Evolutionary conservation across 2,113 vertebrate genomes (phyloP), one percentile per base, ranked within the genome.

Genomic region (Cheilinus undulatus): DNA sequence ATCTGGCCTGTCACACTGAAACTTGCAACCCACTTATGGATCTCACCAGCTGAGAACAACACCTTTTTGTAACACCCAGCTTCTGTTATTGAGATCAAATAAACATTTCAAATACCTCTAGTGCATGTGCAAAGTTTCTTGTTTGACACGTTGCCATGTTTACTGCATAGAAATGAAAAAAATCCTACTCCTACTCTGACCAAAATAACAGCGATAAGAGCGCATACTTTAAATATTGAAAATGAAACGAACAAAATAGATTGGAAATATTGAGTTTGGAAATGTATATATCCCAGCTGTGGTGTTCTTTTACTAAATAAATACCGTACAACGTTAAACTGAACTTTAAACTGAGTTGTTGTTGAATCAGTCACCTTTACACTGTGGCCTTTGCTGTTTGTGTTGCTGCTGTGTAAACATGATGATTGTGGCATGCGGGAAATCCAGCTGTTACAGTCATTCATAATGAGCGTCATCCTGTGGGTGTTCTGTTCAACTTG

Each of bases 381-480:
- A 0, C 59, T 14, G 4, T 77, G 82, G 24, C 67, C 83, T 87
- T 85, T 76, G 70, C 52, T 79, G 75, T 91, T 91, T 86, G 78
- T 51, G 40, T 53, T 78, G 50, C 20, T 14, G 14, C 56, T 83
- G 72, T 69, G 51, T 38, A 87, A 89, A 89, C 78, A 82, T 26
- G 56, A 82, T 26, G 56, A 73, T 43, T 17, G 71, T 6, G 23
- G 12, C 67, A 62, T 9, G 8, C 40, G 13, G 73, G 80, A n/a
- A 65, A 50, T 68, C 63, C 82, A 76, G 66, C 83, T 86, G 76
- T 79, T 79, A 46, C 48, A 19, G 54, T 54, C 23, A 9, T 4
- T 66, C 46, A 69, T 63, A 60, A 74, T n/a, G n/a, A n/a, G 57
- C n/a, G 7, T 63, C 13, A 42, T 48, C 36, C 30, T 17, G 26